These are phyloP conservation scores for Hypsibius dujardini DNA, from an alignment of 1,140 invertebrate genomes.

Conservation along the genomic window DNA sequence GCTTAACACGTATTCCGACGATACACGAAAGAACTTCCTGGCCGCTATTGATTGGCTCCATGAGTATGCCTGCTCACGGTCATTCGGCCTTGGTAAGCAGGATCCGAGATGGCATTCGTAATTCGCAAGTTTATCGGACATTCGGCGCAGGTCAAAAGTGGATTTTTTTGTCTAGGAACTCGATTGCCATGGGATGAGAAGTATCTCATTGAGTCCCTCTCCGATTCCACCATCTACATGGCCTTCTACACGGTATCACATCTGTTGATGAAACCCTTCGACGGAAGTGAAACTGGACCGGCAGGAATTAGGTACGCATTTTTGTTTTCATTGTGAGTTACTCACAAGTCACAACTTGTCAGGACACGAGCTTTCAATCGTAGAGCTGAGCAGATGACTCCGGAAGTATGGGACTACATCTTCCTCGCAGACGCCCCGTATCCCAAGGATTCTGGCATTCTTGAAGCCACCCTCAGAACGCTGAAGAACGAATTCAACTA, in stretches of 20 bases:
- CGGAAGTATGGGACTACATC: slow-evolving; percentile 93
- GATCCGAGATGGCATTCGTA: too few species aligned
- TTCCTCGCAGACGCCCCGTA: slow-evolving; percentile 60
- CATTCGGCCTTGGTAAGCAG: slow-evolving; percentile 63
- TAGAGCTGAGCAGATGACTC: slow-evolving; percentile 63
- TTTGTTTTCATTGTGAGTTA: too few species aligned
- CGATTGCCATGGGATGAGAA: slow-evolving; percentile 89
- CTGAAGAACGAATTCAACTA: slow-evolving; percentile 78
- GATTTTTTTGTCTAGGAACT: slow-evolving; percentile 45
- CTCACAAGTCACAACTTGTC: too few species aligned
- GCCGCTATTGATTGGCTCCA: slow-evolving; percentile 87
- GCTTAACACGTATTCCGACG: slow-evolving; percentile 79
- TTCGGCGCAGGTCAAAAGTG: too few species aligned
- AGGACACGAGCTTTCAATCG: too few species aligned
- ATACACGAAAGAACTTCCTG: slow-evolving; percentile 76
- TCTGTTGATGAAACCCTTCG: slow-evolving; percentile 53
- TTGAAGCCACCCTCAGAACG: slow-evolving; percentile 49
- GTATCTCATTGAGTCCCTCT: slow-evolving; percentile 95
- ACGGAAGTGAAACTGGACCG: slow-evolving; percentile 49
- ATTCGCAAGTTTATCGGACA: too few species aligned
- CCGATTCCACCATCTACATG: slow-evolving; percentile 98
- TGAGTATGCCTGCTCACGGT: slow-evolving; percentile 92
- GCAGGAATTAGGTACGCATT: slow-evolving; percentile 45
- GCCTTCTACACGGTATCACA: slow-evolving; percentile 93
- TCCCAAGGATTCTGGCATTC: slow-evolving; percentile 51